Evolutionary conservation across 2,113 vertebrate genomes (phyloP).

Genomic region (Ploceus nigricollis): DNA sequence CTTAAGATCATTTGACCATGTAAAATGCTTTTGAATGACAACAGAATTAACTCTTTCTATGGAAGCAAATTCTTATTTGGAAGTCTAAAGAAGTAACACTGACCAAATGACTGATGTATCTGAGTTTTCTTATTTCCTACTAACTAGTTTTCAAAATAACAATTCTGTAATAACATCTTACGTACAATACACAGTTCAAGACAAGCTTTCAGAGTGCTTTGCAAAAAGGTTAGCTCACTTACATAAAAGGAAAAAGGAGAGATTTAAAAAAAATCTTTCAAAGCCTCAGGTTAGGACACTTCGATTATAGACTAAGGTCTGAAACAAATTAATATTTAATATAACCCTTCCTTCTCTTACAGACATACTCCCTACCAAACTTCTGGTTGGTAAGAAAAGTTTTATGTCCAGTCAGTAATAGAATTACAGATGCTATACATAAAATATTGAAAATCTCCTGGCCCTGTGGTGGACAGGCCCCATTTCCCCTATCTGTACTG

Average conservation of each 20-base stretch:
- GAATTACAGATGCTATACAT: background rate
- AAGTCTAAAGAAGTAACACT: background rate
- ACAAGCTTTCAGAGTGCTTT: background rate
- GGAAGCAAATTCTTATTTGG: background rate
- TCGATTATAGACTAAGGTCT: background rate
- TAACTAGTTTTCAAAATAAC: background rate
- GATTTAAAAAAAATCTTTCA: background rate
- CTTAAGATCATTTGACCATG: background rate
- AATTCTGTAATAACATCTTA: background rate
- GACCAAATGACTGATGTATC: background rate
- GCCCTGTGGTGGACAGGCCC: background rate
- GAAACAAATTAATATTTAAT: background rate
- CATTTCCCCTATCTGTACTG: background rate
- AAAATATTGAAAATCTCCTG: background rate
- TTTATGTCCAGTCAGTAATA: background rate
- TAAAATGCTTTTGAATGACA: background rate
- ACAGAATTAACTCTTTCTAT: background rate
- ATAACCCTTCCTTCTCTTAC: background rate
- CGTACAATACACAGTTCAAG: background rate
- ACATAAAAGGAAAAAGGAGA: background rate
- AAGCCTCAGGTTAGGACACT: background rate
- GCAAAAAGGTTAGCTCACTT: background rate
- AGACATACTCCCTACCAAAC: background rate
- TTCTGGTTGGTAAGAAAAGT: background rate
- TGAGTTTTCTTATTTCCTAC: background rate